Evolutionary conservation across 2,888 invertebrate species (phyloP), one percentile per base, ranked within the genome.

Genomic region (Eupithecia subfuscata): DNA sequence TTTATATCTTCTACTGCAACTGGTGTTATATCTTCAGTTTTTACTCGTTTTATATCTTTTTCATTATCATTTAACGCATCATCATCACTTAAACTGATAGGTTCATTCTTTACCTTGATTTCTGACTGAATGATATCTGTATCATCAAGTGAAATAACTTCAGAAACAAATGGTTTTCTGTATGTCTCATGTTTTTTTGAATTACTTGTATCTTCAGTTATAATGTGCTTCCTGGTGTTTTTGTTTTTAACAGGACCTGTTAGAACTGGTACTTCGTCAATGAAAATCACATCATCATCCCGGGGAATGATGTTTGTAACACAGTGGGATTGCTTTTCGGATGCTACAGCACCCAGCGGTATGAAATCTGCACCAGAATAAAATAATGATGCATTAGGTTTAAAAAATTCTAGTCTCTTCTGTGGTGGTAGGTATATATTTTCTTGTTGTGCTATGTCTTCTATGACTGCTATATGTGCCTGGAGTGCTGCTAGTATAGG

Each of bases 401-500:
- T 75, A 69, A 76, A 43, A 43, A 83, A 76, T 43, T 83, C 81
- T 30, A 85, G 82, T 37, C 72, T 76, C 74, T 80, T 84, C 16
- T 83, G 79, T 76, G 83, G 81, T 73, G 85, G 78, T 76, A 90
- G 76, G 43, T 80, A 78, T 73, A 91, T 90, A 48, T 89, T 84
- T 74, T 85, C 83, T n/a, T 82, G 77, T 45, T 79, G 70, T 22
- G 91, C 92, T 76, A 89, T 84, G 56, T 84, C 81, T 78, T 84
- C 80, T 74, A 93, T 91, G 52, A 78, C 78, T 74, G 83, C 77
- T 69, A 93, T 84, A 74, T 90, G 89, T 63, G 79, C 87, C 64
- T 86, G 82, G 30, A 93, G 77, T 67, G 81, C 81, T 69, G 79
- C 72, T 65, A 90, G 75, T 14, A 93, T 86, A 69, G 82, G 71